Evolutionary conservation across 2,113 vertebrate species (phyloP), one percentile per base, ranked within the genome.

Genomic region (Vombatus ursinus): DNA sequence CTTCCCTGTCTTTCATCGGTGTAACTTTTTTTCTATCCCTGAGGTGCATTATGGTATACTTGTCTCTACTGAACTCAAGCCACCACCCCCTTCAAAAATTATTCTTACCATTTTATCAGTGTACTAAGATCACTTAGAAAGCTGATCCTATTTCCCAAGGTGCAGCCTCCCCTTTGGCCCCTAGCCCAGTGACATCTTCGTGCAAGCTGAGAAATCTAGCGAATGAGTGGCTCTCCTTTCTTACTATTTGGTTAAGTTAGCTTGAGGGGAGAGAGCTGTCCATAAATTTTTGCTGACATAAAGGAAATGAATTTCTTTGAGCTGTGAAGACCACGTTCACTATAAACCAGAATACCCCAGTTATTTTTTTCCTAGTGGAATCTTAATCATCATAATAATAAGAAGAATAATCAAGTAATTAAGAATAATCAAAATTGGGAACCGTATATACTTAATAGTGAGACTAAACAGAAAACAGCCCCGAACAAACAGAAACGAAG

Each of bases 251-350:
- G 91, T 93, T 93, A 92, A 89, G 93, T 92, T 95, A 84, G 0
- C 57, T 0, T 8, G 0, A 12, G 54, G 26, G 92, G 94, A 14
- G 92, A 95, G 84, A 92, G 24, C 61, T 61, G 93, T 96, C 93
- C 94, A 52, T 89, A 96, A 91, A 95, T 95, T 97, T 94, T 57
- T 12, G 0, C 96, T 94, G 94, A 97, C 96, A 93, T 94, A 93
- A 90, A 93, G 91, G 93, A 95, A 95, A 95, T 84, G 54, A 89
- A 95, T 95, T 77, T 95, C 94, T 96, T 91, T 52, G 48, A 95
- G 77, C 90, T 92, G 50, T 68, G 84, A 94, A 95, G 91, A 52
- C 89, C 90, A 90, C 92, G 61, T 95, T 96, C 84, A 49, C 94
- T 4, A 3, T 0, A 44, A 95, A 51, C 92, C 96, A 92, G 53